Evolutionary conservation across 1,140 invertebrate genomes (phyloP).

Genomic region (Listronotus oregonensis): DNA sequence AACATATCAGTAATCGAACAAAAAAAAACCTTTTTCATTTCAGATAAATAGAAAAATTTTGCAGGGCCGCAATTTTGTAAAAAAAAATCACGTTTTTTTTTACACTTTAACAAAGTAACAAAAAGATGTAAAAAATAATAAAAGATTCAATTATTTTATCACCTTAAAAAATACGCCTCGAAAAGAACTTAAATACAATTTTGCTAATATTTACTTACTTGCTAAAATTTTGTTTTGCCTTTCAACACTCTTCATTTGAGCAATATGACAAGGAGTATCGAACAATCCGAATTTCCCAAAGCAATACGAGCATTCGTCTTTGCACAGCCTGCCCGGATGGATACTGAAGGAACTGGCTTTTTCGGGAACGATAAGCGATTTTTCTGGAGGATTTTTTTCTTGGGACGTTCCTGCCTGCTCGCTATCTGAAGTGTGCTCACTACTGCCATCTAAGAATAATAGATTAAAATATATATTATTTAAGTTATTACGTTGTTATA

Average conservation of each 20-base stretch:
- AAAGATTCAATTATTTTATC: no score
- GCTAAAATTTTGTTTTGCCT: conserved; percentile 76
- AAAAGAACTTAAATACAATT: no score
- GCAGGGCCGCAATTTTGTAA: no score
- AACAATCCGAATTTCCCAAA: conserved; percentile 82
- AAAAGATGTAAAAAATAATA: no score
- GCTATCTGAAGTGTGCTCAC: conserved; percentile 55
- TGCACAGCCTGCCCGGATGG: conserved; percentile 76
- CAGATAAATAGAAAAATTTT: no score
- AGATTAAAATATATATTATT: neutral
- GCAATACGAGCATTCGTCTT: conserved; percentile 83
- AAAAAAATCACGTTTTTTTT: no score
- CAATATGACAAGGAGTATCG: conserved; percentile 84
- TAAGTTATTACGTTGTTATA: no score
- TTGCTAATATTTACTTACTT: conserved; percentile 56
- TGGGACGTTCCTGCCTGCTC: conserved; percentile 55
- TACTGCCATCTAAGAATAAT: conserved; percentile 51
- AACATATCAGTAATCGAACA: no score
- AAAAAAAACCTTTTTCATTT: no score
- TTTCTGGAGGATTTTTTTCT: conserved; percentile 61
- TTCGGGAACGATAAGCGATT: conserved; percentile 78
- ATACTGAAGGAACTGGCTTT: conserved; percentile 85
- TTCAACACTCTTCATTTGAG: conserved; percentile 79
- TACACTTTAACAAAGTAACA: no score
- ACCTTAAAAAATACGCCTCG: no score